Evolutionary conservation across 2,113 vertebrate genomes (phyloP).

Genomic region (Scartelaos histophorus): DNA sequence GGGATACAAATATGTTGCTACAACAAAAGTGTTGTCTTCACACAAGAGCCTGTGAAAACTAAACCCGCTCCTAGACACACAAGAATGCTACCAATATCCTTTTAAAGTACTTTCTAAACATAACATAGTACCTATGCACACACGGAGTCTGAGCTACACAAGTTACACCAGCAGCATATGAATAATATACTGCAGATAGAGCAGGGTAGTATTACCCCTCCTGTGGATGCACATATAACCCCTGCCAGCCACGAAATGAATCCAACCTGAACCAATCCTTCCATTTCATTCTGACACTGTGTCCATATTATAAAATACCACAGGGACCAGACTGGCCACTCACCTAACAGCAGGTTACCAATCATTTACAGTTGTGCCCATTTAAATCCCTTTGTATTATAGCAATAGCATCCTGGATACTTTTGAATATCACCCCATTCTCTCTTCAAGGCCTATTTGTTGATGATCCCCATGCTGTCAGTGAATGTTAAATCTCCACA

Average conservation of each 20-base stretch:
- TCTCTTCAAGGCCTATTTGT: constrained; percentile 52
- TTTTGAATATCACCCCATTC: constrained; percentile 10
- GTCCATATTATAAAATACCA: constrained; percentile 21
- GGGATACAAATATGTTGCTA: constrained; percentile 17
- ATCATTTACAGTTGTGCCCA: constrained; percentile 30
- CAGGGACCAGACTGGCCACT: constrained; percentile 15
- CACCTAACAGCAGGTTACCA: constrained; percentile 34
- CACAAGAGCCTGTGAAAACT: constrained; percentile 5
- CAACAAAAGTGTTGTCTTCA: constrained; percentile 3
- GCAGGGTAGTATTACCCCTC: constrained; percentile 12
- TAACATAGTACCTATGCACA: constrained; percentile 1
- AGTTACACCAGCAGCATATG: constrained; percentile 6
- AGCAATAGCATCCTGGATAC: constrained; percentile 9
- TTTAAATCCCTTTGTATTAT: constrained; percentile 20
- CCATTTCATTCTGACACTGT: constrained; percentile 14
- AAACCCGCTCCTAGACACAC: neutral
- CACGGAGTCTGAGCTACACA: neutral
- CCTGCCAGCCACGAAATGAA: constrained; percentile 34
- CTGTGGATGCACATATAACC: constrained; percentile 28
- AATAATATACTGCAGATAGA: constrained; percentile 20
- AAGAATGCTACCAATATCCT: neutral
- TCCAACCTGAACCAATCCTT: constrained; percentile 33
- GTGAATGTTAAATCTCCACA: constrained; percentile 57
- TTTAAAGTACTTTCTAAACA: constrained; percentile 5
- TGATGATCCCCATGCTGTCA: constrained; percentile 52